Percentiles rank a stretch among this genome's conserved stretches.
Evolutionary conservation across 1,140 invertebrate genomes (phyloP).

Genomic region (Homarus americanus): DNA sequence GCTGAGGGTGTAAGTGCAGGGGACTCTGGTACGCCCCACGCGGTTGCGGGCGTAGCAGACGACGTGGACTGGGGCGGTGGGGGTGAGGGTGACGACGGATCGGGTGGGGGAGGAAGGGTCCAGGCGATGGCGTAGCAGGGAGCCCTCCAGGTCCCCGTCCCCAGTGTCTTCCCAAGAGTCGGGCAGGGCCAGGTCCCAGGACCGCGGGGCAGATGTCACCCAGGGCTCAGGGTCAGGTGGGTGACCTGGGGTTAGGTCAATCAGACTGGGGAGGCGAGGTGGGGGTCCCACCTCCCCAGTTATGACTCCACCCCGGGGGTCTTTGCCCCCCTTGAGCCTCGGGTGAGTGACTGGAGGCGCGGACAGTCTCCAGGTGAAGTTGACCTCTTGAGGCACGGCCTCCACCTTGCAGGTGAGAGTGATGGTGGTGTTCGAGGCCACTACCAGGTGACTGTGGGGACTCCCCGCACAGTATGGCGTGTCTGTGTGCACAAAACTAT

Average conservation of each 20-base stretch:
- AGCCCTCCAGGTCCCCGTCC: neutral
- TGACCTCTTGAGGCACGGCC: constrained; percentile 18
- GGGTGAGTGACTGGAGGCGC: neutral
- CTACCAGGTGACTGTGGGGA: constrained; percentile 26
- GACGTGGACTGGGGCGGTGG: neutral
- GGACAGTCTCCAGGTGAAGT: constrained; percentile 34
- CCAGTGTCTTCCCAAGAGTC: neutral
- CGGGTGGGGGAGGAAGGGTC: constrained; percentile 26
- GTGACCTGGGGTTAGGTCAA: constrained; percentile 32
- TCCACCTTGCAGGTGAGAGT: constrained; percentile 34
- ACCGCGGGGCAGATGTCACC: neutral
- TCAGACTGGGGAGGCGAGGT: neutral
- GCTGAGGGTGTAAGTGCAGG: constrained; percentile 40
- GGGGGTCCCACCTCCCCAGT: neutral
- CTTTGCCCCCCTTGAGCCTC: neutral
- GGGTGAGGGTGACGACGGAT: constrained; percentile 21
- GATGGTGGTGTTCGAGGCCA: constrained; percentile 20
- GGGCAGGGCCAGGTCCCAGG: neutral
- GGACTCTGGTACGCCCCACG: constrained; percentile 29
- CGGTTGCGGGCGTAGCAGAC: constrained; percentile 54
- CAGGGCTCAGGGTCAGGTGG: neutral
- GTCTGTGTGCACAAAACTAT: constrained; percentile 26
- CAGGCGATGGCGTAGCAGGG: constrained; percentile 10
- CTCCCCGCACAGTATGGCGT: constrained; percentile 27
- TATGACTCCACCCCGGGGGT: neutral